phyloP scores from a whole-genome alignment of 1,140 invertebrate genomes.

The Pachyrhynchus sulphureomaculatus region DNA sequence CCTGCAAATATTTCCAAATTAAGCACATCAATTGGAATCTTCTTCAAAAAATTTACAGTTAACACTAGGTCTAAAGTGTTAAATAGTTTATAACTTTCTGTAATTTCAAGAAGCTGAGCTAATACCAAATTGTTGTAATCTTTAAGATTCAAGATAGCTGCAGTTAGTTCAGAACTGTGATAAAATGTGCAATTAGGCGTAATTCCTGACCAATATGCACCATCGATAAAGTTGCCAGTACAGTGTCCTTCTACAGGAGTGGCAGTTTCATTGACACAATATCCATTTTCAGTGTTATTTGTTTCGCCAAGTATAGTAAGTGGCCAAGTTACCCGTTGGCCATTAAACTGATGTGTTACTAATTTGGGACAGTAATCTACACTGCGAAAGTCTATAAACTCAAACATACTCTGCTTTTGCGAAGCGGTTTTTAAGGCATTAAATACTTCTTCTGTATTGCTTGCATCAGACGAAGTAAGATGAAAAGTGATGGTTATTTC shows the following conservation, averaged over 20 bases:
- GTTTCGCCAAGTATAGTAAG: not conserved
- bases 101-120: not conserved
- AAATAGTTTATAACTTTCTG: not conserved
- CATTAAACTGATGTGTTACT: not conserved
- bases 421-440: constrained; percentile 4
- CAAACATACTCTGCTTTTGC: constrained; percentile 10
- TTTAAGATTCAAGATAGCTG: not conserved
- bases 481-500: constrained; percentile 28
- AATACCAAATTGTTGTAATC: not conserved
- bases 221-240: constrained; percentile 27
- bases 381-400: constrained; percentile 23
- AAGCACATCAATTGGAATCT: not conserved
- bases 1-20: constrained; percentile 8
- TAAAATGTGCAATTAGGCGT: constrained; percentile 11
- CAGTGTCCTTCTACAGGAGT: constrained; percentile 21
- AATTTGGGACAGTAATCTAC: constrained; percentile 13
- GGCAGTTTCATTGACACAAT: constrained; percentile 20
- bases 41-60: constrained; percentile 2
- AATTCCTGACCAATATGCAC: constrained; percentile 22
- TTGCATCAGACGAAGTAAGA: constrained; percentile 20
- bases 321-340: constrained; percentile 8
- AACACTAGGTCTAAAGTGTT: constrained; percentile 18
- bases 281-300: constrained; percentile 7
- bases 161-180: not conserved
- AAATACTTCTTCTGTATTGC: constrained; percentile 8